A percentile compares a stretch with the other conserved stretches of the same genome.
Conservation (phyloP, 2,797 vertebrate species). For the Micromesistius poutassou region DNA sequence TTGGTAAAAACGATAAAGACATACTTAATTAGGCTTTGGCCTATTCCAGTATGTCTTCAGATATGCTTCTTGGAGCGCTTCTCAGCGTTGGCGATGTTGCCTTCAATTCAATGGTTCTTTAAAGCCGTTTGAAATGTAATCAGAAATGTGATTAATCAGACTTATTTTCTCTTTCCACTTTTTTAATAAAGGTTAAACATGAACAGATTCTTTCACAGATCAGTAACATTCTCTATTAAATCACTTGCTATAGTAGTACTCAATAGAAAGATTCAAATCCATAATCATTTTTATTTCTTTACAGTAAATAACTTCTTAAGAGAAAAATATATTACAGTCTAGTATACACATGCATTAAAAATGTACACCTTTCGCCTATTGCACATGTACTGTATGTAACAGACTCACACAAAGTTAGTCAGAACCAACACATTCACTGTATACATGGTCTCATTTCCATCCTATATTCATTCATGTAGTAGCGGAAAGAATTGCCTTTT, state of each 20-base stretch:
- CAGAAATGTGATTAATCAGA: neutral
- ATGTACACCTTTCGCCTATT: conserved; percentile 64
- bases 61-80: neutral
- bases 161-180: neutral
- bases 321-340: conserved; percentile 72
- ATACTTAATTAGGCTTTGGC: neutral
- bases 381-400: conserved; percentile 28
- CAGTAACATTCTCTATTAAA: conserved; percentile 52
- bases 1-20: neutral
- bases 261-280: conserved; percentile 69
- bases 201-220: conserved; percentile 11
- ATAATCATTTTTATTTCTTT: conserved; percentile 52
- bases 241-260: conserved; percentile 52
- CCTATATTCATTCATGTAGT: neutral
- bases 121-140: neutral
- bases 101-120: neutral
- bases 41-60: neutral
- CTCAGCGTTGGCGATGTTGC: neutral
- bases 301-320: conserved; percentile 60
- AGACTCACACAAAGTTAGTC: conserved; percentile 10
- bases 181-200: neutral
- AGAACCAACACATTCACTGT: neutral
- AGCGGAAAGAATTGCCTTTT: neutral
- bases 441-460: neutral
- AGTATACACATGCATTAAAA: conserved; percentile 66